phyloP scores from a whole-genome alignment of 2,797 vertebrate genomes.

The Percopsis omiscomaycus region DNA sequence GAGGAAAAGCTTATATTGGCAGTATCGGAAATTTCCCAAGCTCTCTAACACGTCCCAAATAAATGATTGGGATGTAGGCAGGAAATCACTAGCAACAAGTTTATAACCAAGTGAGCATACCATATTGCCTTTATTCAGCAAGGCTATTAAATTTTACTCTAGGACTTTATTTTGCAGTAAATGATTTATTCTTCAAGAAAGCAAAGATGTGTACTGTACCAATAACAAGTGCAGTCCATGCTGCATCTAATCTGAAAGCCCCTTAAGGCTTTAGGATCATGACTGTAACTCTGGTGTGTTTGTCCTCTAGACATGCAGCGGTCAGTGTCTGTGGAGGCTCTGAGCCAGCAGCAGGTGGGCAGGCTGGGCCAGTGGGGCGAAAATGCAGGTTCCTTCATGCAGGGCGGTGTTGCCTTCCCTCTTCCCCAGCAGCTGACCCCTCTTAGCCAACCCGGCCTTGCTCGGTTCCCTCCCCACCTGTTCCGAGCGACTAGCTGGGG shows the following conservation, averaged over 20 bases:
- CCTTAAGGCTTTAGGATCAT: neutral
- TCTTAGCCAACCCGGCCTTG: conserved; percentile 86
- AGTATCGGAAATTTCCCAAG: no score
- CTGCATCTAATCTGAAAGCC: neutral
- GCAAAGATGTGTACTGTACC: no score
- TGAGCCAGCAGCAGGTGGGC: conserved; percentile 86
- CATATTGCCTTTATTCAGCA: no score
- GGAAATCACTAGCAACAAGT: no score
- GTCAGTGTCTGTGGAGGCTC: conserved; percentile 86
- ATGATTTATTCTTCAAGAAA: no score
- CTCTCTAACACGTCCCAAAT: no score
- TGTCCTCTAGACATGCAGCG: conserved; percentile 84
- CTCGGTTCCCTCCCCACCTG: conserved; percentile 88
- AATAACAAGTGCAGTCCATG: no score
- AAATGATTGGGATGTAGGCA: no score
- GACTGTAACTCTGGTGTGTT: conserved; percentile 21
- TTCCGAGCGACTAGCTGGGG: conserved; percentile 88
- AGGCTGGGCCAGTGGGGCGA: conserved; percentile 94
- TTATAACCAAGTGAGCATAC: no score
- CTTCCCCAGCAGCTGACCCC: conserved; percentile 89
- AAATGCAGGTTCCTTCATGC: conserved; percentile 87
- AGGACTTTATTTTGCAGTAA: no score
- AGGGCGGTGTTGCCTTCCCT: conserved; percentile 85
- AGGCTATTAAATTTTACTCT: no score
- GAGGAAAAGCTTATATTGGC: no score